Evolutionary conservation across 2,797 vertebrate species (phyloP).

Genomic region (Cephalopachus bancanus): DNA sequence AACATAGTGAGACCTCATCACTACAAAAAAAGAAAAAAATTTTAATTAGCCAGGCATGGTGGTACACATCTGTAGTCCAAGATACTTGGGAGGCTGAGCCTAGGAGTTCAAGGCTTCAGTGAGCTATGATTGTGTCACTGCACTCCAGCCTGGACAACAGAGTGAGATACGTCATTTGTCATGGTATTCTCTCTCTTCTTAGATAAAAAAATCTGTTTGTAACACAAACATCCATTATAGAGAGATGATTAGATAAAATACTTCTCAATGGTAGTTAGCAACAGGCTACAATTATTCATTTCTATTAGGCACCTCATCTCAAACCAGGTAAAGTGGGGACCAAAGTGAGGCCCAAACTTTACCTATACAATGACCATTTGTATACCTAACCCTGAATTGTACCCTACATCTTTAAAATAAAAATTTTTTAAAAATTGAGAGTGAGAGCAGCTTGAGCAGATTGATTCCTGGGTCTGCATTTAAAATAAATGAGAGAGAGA

Average conservation of each 20-base stretch:
- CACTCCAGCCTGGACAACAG: background rate
- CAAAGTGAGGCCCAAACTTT: too few species aligned
- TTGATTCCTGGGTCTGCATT: background rate
- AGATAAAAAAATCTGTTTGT: slow-evolving; percentile 16
- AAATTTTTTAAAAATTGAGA: too few species aligned
- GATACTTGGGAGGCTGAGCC: background rate
- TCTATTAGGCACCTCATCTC: background rate
- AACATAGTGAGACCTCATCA: background rate
- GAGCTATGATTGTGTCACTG: background rate
- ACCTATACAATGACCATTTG: too few species aligned
- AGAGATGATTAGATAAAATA: background rate
- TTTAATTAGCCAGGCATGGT: background rate
- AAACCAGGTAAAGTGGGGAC: too few species aligned
- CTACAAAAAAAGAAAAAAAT: background rate
- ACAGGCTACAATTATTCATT: background rate
- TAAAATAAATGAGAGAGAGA: background rate
- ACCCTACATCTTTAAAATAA: too few species aligned
- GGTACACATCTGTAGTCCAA: background rate
- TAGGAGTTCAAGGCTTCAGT: background rate
- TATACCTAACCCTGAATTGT: too few species aligned
- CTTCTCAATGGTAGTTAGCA: background rate
- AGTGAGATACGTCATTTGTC: background rate
- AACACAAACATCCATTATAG: background rate
- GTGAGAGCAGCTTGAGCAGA: background rate
- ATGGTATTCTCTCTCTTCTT: background rate